Evolutionary conservation across 2,888 invertebrate genomes (phyloP), one percentile per base, ranked within the genome.

Genomic region (Dasysyrphus tricinctus): DNA sequence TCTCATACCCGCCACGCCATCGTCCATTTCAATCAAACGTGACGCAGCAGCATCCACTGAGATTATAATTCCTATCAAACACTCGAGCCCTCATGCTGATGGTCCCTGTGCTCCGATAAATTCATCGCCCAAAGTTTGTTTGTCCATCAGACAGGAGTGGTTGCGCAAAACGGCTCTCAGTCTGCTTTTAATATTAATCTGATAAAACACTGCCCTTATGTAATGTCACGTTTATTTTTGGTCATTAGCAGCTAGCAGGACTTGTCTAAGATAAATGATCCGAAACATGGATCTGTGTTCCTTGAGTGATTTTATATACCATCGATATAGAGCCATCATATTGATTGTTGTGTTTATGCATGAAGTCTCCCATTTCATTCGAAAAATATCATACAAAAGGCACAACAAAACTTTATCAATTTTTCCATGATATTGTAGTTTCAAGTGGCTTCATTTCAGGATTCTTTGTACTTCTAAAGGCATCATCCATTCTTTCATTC

Each of bases 191-290:
- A n/a, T 72, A 56, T 76, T 72, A 76, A 81, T 76, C 76, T 57
- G 54, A 63, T 24, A 56, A 67, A 65, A 65, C 63, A 63, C 63
- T 19, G 72, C 65, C 59, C 75, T 83, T 80, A 84, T 84, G 84
- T 84, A 76, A 80, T 80, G 80, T 80, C 84, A 84, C 76, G 84
- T 80, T 76, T 83, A 61, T 63, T n/a, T 80, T 76, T 80, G 80
- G 42, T 51, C 83, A 80, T 80, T 84, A 75, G 56, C 83, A 74
- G 51, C 75, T 83, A 72, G 47, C 83, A 75, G 51, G 72, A 59
- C 59, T 29, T 70, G 73, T 29, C 44, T 37, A 74, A 81, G 77
- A 85, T 85, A 80, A 81, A 63, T 63, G 44, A 32, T 44, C 63
- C 63, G 44, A 44, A 63, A 63, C 61, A 44, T 44, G 63, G 24